Evolutionary conservation across 2,888 invertebrate species (phyloP), one percentile per base, ranked within the genome.

Genomic region (Cerceris rybyensis): DNA sequence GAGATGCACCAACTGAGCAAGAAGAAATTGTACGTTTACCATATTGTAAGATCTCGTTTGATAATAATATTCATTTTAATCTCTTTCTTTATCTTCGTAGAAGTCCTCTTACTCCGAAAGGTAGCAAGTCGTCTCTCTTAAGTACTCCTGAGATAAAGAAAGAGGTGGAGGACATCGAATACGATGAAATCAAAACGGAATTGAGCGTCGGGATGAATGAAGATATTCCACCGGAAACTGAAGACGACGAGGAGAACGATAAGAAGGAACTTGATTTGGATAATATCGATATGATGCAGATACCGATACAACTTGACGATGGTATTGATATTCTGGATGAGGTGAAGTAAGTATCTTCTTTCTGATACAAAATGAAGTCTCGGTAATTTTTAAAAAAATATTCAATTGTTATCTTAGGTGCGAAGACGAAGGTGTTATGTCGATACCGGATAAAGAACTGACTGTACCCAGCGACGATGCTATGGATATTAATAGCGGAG

Each of bases 271-370:
- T 92, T 68, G 95, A 95, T 88, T 89, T 95, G 39, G 94, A 95
- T 73, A 94, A 94, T 14, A 94, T 95, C 66, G 96, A 96, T 85
- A 96, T 96, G 95, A 96, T 96, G 96, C 95, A 95, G 76, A 92
- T 96, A 65, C 96, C 96, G 0, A 95, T 96, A 70, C 96, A 96
- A 90, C 91, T 96, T 78, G 96, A 96, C 17, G 96, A 96, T 85
- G 88, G 94, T 89, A 84, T 93, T 58, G 94, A 94, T 76, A 93
- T 94, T 78, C 89, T 94, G 60, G 92, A 91, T 61, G 94, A 94
- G 73, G 93, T 94, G 43, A 94, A 93, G 89, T 93, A 90, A 82
- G 90, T 85, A 7, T 63, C 80, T 39, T 9, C 64, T 77, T 14
- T 58, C 79, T 75, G 39, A 7, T n/a, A 42, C 14, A 16, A 54